Conservation (phyloP, 2,113 vertebrate genomes). For the Heterotis niloticus region DNA sequence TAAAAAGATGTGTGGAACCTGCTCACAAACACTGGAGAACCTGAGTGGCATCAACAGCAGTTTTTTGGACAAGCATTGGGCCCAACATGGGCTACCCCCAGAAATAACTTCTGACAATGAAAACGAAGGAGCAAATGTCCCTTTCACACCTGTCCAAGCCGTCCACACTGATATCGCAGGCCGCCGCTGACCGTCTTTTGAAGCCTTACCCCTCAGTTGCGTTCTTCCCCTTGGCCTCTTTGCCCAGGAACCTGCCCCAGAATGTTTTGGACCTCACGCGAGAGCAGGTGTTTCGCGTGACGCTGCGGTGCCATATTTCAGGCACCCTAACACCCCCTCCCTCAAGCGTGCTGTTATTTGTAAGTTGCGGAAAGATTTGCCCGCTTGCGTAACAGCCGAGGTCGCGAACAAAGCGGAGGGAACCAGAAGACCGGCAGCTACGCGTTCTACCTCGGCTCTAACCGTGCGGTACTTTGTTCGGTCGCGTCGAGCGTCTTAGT, state of each 20-base stretch:
- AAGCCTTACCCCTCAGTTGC: conserved; percentile 28
- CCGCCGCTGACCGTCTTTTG: conserved; percentile 29
- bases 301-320: not conserved
- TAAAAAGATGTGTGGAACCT: too few species aligned
- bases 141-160: conserved; percentile 44
- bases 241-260: conserved; percentile 23
- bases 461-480: too few species aligned
- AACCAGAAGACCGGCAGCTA: not conserved
- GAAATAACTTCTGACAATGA: conserved; percentile 43
- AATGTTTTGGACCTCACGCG: conserved; percentile 16
- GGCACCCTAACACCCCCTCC: not conserved
- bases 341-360: not conserved
- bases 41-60: not conserved
- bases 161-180: conserved; percentile 41
- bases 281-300: conserved; percentile 17
- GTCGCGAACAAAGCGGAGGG: not conserved
- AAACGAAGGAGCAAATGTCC: conserved; percentile 41
- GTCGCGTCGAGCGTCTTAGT: too few species aligned
- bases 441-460: too few species aligned
- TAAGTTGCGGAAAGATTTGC: not conserved
- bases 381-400: not conserved
- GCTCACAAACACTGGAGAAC: too few species aligned
- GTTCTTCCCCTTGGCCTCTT: conserved; percentile 32
- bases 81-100: too few species aligned
- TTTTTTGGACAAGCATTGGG: too few species aligned